These are phyloP conservation scores for Cephus nigrinus DNA, from an alignment of 2,888 invertebrate species.

Conservation along the genomic window DNA sequence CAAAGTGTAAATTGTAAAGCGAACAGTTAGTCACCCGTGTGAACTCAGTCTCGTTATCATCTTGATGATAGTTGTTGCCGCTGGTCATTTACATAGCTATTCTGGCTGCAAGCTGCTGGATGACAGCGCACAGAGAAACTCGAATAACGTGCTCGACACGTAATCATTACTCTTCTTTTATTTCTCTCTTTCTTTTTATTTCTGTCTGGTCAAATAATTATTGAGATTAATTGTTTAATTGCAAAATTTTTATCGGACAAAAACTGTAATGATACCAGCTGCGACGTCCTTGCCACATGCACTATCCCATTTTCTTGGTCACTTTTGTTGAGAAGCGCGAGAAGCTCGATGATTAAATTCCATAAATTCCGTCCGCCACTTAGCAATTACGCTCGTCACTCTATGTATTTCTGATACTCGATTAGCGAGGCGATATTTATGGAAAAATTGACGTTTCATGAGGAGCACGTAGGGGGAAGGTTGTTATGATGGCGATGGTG, in stretches of 20 bases:
- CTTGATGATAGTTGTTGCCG: neutral
- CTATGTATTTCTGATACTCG: neutral
- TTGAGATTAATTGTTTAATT: neutral
- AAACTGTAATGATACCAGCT: neutral
- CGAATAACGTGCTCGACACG: neutral
- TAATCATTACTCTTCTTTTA: neutral
- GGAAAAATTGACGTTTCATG: neutral
- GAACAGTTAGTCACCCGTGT: neutral
- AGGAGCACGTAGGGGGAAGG: neutral
- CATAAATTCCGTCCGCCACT: neutral
- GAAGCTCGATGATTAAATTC: neutral
- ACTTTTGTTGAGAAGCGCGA: neutral
- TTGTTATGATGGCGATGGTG: neutral
- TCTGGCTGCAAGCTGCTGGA: neutral
- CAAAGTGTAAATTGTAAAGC: neutral
- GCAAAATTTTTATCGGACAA: neutral
- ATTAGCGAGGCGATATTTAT: neutral
- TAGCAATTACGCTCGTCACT: neutral
- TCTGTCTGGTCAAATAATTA: neutral
- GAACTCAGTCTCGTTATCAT: neutral
- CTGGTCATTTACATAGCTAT: neutral
- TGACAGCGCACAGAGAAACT: neutral
- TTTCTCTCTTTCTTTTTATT: neutral
- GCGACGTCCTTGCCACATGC: neutral
- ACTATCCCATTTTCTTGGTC: neutral